These are phyloP conservation scores for Trachelus iudaicus DNA, from an alignment of 2,888 invertebrate genomes.

Conservation along the genomic window DNA sequence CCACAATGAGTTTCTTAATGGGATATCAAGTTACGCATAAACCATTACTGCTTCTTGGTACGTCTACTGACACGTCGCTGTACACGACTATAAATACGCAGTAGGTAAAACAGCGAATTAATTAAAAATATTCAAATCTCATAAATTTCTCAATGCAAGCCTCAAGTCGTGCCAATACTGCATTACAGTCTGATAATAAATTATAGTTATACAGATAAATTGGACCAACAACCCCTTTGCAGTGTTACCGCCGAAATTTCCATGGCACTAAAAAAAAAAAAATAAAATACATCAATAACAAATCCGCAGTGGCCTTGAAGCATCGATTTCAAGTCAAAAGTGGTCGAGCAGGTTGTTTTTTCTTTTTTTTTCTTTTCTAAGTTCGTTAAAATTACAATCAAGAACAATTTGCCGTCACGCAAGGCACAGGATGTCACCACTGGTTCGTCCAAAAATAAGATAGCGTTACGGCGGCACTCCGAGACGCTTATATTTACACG, in stretches of 20 bases:
- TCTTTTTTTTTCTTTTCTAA: accelerated
- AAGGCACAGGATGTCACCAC: conserved; percentile 25
- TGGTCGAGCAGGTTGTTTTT: not conserved
- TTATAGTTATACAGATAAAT: not conserved
- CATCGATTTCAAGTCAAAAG: conserved; percentile 31
- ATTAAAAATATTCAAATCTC: too few species aligned
- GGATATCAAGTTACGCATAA: too few species aligned
- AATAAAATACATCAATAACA: not conserved
- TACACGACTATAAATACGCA: too few species aligned
- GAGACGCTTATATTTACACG: not conserved
- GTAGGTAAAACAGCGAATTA: too few species aligned
- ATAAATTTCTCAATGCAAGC: too few species aligned
- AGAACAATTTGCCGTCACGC: conserved; percentile 38
- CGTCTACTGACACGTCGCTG: too few species aligned
- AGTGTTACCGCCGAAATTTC: not conserved
- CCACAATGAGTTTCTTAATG: too few species aligned
- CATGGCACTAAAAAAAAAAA: not conserved
- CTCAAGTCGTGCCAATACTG: too few species aligned
- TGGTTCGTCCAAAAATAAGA: not conserved
- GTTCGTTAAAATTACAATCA: not conserved
- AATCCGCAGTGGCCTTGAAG: conserved; percentile 50
- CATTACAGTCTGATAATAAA: too few species aligned
- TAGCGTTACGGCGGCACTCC: not conserved
- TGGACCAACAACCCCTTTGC: not conserved
- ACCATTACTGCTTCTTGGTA: too few species aligned